phyloP scores from a whole-genome alignment of 2,888 invertebrate species.

The Neoitamus cyanurus region DNA sequence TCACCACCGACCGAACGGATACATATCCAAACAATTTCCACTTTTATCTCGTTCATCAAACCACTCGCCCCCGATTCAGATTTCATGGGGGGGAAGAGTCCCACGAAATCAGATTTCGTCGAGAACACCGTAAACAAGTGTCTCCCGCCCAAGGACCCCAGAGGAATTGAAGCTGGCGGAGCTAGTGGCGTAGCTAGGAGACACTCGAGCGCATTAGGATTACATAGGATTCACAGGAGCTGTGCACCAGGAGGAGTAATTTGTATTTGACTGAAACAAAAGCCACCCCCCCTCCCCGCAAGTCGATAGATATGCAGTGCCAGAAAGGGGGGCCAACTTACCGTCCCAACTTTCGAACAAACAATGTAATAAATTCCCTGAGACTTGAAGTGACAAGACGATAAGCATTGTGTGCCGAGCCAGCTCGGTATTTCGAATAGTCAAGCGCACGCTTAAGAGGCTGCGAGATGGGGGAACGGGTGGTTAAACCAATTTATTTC shows the following conservation, averaged over 20 bases:
- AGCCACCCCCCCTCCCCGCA: not conserved
- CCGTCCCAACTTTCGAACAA: not conserved
- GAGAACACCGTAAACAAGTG: not conserved
- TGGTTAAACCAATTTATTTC: not conserved
- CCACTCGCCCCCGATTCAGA: not conserved
- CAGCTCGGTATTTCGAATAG: not conserved
- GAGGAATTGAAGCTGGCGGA: not conserved
- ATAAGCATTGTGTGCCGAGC: constrained; percentile 10
- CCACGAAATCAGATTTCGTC: not conserved
- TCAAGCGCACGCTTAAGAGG: not conserved
- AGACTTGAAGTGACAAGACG: constrained; percentile 13
- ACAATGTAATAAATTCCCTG: constrained; percentile 21
- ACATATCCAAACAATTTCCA: constrained; percentile 1
- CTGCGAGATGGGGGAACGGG: not conserved
- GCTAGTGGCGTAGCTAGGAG: not conserved
- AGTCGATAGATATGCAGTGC: constrained; percentile 6
- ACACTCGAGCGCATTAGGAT: constrained; percentile 11
- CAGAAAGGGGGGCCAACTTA: not conserved
- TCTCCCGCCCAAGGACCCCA: not conserved
- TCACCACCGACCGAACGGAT: not conserved
- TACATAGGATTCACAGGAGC: not conserved
- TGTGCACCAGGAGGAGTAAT: constrained; percentile 2
- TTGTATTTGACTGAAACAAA: constrained; percentile 12
- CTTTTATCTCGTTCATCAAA: not conserved
- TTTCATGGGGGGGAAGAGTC: not conserved